Evolutionary conservation across 2,888 invertebrate species (phyloP), one percentile per base, ranked within the genome.

Genomic region (Nowickia ferox): DNA sequence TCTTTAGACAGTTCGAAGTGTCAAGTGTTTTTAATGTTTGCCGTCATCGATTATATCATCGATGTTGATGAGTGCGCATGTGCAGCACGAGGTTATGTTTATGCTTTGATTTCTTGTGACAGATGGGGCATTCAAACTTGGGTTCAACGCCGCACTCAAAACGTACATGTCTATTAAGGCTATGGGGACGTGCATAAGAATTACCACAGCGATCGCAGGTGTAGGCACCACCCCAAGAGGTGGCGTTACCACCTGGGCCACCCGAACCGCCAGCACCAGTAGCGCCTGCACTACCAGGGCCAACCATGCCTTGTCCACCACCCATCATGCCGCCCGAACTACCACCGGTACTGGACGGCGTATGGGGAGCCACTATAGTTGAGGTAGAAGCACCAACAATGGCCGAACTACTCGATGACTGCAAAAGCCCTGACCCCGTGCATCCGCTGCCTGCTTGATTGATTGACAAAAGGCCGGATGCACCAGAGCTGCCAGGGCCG

Each of bases 131-230:
- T 87, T 94, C 94, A 90, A 95, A 95, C 88, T 94, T 94, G 1
- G 95, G 95, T 88, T 94, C 95, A 78, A 93, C 93, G 74, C 94
- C 94, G 88, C 95, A 95, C 88, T 95, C 95, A 90, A 94, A 94
- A 81, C 94, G 93, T 78, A 94, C 93, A 89, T 95, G 95, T 69
- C 94, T 92, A 88, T 94, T 95, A 30, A 94, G 90, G 88, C 93
- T 94, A 87, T 94, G 94, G 17, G 93, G 93, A 46, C 94, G 93
- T 11, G 94, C 94, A 89, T 95, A 95, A 40, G 93, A 93, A 87
- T 95, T 94, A 44, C 94, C 94, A 89, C 95, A 95, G 51, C 94
- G 93, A 38, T 93, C 93, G 89, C 95, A 95, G 72, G 93, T 93
- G 88, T 92, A 93, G 79, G 93, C 92, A 55, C 93, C 92, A 59